These are phyloP conservation scores for Chinchilla lanigera DNA, from an alignment of 2,113 vertebrate genomes.

Conservation along the genomic window DNA sequence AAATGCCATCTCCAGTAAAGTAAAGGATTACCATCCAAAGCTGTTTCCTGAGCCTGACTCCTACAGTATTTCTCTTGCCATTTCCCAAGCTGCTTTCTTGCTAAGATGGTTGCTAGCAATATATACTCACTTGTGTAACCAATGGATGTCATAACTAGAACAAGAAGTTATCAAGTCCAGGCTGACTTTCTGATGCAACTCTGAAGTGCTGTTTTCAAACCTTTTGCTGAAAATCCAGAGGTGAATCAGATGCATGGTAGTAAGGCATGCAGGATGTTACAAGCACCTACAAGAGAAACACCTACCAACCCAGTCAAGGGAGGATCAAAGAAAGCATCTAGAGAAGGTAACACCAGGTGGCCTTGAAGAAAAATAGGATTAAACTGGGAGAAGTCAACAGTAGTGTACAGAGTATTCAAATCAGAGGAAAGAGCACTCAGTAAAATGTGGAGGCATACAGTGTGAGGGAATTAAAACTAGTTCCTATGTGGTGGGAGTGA, in stretches of 20 bases:
- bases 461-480: conserved; percentile 35
- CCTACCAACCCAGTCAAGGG: background rate
- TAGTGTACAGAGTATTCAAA: background rate
- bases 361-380: background rate
- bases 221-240: background rate
- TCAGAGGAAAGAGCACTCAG: background rate
- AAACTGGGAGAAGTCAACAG: background rate
- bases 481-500: background rate
- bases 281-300: conserved; percentile 20
- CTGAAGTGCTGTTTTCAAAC: background rate
- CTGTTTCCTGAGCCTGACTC: background rate
- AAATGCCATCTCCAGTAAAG: background rate
- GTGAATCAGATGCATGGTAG: background rate
- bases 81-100: conserved; percentile 20
- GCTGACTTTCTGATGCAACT: conserved; percentile 43
- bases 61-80: background rate
- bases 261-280: background rate
- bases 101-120: background rate
- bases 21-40: background rate
- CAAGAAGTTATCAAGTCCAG: conserved; percentile 40
- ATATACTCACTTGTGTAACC: background rate
- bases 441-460: background rate
- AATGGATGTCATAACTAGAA: conserved; percentile 12
- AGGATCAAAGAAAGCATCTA: background rate
- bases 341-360: background rate